phyloP scores from a whole-genome alignment of 2,888 invertebrate species.

The Orthosia gracilis region DNA sequence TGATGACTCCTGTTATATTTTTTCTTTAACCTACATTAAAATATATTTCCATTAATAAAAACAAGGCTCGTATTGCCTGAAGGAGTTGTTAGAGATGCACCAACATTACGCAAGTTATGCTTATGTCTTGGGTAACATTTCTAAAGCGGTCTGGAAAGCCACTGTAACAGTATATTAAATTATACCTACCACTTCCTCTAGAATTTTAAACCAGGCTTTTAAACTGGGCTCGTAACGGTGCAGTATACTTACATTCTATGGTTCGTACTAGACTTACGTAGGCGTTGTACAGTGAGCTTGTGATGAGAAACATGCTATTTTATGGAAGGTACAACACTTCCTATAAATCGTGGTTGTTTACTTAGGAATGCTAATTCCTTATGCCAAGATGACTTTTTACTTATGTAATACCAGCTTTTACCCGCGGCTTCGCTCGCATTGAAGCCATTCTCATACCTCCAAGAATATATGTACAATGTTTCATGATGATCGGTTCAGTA shows the following conservation, averaged over 20 bases:
- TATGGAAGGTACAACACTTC: not conserved
- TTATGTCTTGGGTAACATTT: not conserved
- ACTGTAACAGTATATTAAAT: not conserved
- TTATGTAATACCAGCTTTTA: not conserved
- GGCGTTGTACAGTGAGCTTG: not conserved
- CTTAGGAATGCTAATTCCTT: not conserved
- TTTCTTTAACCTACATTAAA: too few relatives aligned
- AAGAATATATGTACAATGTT: too few relatives aligned
- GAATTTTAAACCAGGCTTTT: constrained; percentile 9
- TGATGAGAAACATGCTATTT: not conserved
- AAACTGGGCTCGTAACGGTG: not conserved
- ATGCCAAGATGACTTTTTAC: not conserved
- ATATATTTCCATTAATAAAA: too few relatives aligned
- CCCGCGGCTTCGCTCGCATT: too few relatives aligned
- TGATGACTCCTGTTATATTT: too few relatives aligned
- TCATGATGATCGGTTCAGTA: too few relatives aligned
- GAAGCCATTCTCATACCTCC: too few relatives aligned
- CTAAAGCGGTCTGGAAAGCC: not conserved
- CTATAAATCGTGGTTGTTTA: not conserved
- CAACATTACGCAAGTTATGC: not conserved
- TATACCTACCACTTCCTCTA: not conserved
- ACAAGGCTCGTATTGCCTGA: too few relatives aligned
- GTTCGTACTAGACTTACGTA: constrained; percentile 14
- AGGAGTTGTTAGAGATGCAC: too few relatives aligned
- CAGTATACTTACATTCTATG: constrained; percentile 4